Percentiles rank a stretch among this genome's conserved stretches.
Conservation (phyloP, 37 sponge, comb jelly and placozoan species). For the Hexactinellida sp. region DNA sequence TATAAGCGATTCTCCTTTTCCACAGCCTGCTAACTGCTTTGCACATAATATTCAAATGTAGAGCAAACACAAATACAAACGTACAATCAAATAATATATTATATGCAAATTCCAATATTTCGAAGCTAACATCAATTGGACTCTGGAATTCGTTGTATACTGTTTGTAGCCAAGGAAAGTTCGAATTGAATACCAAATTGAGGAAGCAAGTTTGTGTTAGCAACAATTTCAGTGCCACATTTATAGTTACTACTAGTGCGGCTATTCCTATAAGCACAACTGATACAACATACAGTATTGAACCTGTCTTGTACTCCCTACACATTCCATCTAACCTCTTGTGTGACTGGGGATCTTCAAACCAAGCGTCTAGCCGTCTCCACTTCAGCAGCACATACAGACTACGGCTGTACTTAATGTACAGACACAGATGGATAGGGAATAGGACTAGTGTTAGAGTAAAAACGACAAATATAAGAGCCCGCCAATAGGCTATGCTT, state of each 20-base stretch:
- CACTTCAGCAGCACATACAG: not conserved
- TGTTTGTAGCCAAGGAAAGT: not conserved
- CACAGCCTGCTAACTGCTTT: too few relatives aligned
- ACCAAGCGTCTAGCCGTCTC: not conserved
- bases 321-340: not conserved
- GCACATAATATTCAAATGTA: too few relatives aligned
- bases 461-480: not conserved
- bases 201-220: not conserved
- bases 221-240: not conserved
- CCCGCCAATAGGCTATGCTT: not conserved
- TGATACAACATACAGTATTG: not conserved
- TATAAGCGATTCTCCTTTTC: too few relatives aligned
- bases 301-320: not conserved
- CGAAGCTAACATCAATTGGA: too few relatives aligned
- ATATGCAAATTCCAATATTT: too few relatives aligned
- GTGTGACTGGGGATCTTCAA: not conserved
- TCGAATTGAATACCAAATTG: not conserved
- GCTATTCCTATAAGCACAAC: not conserved
- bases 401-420: not conserved
- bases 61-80: too few relatives aligned
- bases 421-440: not conserved
- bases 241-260: not conserved
- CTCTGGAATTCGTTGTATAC: too few relatives aligned
- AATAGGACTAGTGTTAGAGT: not conserved
- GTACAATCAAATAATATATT: too few relatives aligned